Base-by-base conservation (phyloP, 2,888 invertebrate species). In the Brenthis daphne region DNA sequence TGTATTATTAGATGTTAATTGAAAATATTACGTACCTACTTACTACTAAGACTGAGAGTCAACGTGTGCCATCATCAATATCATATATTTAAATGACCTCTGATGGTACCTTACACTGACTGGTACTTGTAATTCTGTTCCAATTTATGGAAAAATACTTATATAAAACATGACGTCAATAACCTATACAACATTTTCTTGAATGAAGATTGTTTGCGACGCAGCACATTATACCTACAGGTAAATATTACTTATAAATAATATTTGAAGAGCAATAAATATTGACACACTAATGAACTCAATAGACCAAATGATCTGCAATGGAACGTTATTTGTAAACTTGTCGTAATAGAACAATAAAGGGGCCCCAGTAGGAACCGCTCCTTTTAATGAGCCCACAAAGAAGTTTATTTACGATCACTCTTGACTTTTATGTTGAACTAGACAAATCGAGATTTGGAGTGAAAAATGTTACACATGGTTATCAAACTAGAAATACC, bases 401-500 rank as follows among this genome's bases (percentile, higher is more conserved):
- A 75, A 78, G 71, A 78, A 77, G 71, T 77, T 47, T 74, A 68
- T 78, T 80, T 83, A 85, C 80, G 82, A 85, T 71, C 76, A 71
- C 73, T 57, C 69, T 77, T 76, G 77, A 80, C 77, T 79, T 82
- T 81, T 77, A 82, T 80, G 77, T 77, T 76, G 79, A 77, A 78
- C 79, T 76, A 79, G 81, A 58, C 37, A 48, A 51, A 51, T 54
- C n/a, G 43, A 57, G 37, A 51, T 37, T 64, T 69, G 58, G 12
- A 48, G 20, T 16, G 16, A 48, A 37, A 47, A 55, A 60, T 47
- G 33, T 11, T 3, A 60, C 37, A 24, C 29, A 29, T 56, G 20
- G n/a, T 50, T 60, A 29, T 20, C 6, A 29, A 60, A 29, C n/a
- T 50, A n/a, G 24, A 5, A n/a, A 12, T 43, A 43, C 37, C 37